These are phyloP conservation scores for Leptodirus hochenwartii DNA, from an alignment of 2,888 invertebrate genomes.

Conservation along the genomic window DNA sequence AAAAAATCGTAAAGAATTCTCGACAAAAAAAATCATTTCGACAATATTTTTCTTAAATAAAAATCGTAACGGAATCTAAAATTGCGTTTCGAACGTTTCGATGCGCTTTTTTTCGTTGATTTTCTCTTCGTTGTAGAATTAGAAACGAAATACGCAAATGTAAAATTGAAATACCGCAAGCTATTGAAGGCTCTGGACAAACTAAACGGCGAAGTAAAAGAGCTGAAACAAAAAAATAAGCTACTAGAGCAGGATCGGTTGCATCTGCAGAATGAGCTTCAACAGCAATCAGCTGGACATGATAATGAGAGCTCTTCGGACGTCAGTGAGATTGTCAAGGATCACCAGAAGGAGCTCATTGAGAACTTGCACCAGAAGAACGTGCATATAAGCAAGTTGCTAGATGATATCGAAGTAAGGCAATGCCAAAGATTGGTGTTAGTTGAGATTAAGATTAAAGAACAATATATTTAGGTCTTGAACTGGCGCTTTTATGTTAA, in stretches of 20 bases:
- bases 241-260: conserved; percentile 28
- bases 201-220: conserved; percentile 23
- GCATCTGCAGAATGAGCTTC: conserved; percentile 27
- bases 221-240: conserved; percentile 24
- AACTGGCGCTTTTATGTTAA: conserved; percentile 2
- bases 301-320: conserved; percentile 27
- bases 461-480: background rate
- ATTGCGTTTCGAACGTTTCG: too few relatives aligned
- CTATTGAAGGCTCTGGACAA: conserved; percentile 24
- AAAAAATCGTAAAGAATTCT: too few relatives aligned
- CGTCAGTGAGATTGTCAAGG: conserved; percentile 31
- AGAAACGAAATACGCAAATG: conserved; percentile 26
- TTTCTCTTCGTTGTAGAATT: conserved; percentile 23
- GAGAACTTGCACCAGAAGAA: conserved; percentile 47
- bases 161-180: conserved; percentile 26
- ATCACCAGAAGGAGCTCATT: conserved; percentile 33
- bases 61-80: too few relatives aligned
- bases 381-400: conserved; percentile 55
- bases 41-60: too few relatives aligned
- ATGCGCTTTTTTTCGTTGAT: too few relatives aligned
- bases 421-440: background rate
- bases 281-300: conserved; percentile 17
- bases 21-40: too few relatives aligned
- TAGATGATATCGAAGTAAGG: conserved; percentile 54
- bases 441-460: too few relatives aligned